Evolutionary conservation across 2,113 vertebrate genomes (phyloP).

Genomic region (Dromiciops gliroides): DNA sequence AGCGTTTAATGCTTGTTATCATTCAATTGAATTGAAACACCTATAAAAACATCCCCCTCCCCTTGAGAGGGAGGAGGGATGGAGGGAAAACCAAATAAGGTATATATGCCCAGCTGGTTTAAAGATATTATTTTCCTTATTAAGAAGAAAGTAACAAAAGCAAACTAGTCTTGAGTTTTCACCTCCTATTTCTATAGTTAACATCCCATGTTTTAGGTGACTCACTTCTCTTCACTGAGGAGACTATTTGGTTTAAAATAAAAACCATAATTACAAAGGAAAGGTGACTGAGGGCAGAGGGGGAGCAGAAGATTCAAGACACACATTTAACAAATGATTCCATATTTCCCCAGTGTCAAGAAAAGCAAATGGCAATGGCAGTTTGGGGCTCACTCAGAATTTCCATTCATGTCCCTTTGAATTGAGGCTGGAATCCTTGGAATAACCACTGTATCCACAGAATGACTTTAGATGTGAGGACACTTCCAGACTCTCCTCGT

Average conservation of each 20-base stretch:
- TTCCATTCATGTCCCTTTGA: background rate
- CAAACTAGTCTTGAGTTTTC: background rate
- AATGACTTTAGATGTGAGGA: slow-evolving; percentile 18
- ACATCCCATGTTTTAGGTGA: background rate
- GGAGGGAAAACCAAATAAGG: background rate
- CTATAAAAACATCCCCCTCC: background rate
- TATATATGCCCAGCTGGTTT: background rate
- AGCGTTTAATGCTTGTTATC: background rate
- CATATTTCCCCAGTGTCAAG: background rate
- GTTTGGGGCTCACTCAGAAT: accelerated
- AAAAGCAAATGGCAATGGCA: background rate
- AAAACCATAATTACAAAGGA: background rate
- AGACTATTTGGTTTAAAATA: slow-evolving; percentile 6
- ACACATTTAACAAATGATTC: background rate
- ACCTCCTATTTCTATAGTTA: background rate
- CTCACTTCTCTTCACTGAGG: background rate
- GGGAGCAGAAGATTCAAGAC: background rate
- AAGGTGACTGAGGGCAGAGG: background rate
- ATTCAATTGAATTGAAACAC: background rate
- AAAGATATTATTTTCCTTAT: background rate
- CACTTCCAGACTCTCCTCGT: slow-evolving; percentile 48
- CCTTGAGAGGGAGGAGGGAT: background rate
- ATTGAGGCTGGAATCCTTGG: background rate
- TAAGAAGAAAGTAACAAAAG: slow-evolving; percentile 10
- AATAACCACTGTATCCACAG: background rate